Evolutionary conservation across 2,113 vertebrate species (phyloP).

Genomic region (Apodemus sylvaticus): DNA sequence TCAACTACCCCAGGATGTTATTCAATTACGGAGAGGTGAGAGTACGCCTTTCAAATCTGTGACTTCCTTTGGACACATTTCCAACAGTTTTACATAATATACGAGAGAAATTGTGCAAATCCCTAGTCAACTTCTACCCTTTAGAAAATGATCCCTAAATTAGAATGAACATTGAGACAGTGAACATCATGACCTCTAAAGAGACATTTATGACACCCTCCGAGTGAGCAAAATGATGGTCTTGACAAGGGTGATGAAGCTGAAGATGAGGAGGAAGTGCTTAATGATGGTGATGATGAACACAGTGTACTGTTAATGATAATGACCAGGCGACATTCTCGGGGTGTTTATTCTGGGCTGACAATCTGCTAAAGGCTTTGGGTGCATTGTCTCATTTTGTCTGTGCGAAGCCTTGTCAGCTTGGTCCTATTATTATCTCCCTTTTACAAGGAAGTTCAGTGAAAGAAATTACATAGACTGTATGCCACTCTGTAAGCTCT

Average conservation of each 20-base stretch:
- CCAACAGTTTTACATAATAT: background rate
- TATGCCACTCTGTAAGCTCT: conserved; percentile 4
- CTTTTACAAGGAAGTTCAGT: conserved; percentile 60
- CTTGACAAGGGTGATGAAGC: background rate
- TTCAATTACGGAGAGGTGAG: background rate
- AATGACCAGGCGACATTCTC: conserved; percentile 9
- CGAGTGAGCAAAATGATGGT: conserved; percentile 46
- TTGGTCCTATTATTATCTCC: conserved; percentile 56
- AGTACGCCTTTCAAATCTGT: background rate
- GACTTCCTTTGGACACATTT: conserved; percentile 17
- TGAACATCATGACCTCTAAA: background rate
- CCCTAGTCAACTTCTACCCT: background rate
- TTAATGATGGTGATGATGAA: background rate
- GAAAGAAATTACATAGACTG: conserved; percentile 58
- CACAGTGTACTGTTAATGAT: background rate
- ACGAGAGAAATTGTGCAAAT: conserved; percentile 31
- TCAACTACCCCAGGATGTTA: background rate
- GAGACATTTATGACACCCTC: conserved; percentile 21
- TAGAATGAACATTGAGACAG: background rate
- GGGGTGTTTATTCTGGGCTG: background rate
- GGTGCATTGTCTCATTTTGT: conserved; percentile 35
- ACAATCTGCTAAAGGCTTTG: background rate
- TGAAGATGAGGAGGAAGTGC: background rate
- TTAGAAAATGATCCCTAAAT: conserved; percentile 46
- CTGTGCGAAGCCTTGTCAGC: conserved; percentile 48